A percentile compares a stretch with the other conserved stretches of the same genome.
phyloP scores from a whole-genome alignment of 2,888 invertebrate genomes.

The Strigamia crassipes region DNA sequence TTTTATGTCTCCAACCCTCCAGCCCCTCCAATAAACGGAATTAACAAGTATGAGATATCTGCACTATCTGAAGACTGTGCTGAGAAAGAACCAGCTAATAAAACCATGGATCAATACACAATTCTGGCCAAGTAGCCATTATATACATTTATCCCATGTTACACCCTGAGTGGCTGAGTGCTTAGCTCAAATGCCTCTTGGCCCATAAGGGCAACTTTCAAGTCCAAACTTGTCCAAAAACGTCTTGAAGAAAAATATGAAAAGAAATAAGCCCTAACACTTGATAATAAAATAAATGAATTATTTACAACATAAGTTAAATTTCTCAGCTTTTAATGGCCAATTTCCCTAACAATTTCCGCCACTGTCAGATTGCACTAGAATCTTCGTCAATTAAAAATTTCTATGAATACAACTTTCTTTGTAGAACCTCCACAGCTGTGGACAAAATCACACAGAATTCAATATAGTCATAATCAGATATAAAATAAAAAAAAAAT shows the following conservation, averaged over 20 bases:
- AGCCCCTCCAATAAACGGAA: no score
- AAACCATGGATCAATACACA: neutral
- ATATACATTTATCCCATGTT: neutral
- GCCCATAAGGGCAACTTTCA: neutral
- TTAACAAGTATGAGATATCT: no score
- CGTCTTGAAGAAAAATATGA: neutral
- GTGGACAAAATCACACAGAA: no score
- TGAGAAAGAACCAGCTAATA: neutral
- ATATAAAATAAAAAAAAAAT: no score
- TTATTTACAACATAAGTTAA: no score
- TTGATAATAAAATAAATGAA: no score
- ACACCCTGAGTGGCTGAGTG: neutral
- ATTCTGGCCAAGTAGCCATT: neutral
- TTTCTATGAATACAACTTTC: no score
- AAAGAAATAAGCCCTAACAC: neutral
- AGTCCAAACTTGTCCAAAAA: neutral
- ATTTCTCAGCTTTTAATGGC: neutral
- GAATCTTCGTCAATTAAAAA: neutral
- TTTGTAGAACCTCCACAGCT: no score
- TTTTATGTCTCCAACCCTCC: no score
- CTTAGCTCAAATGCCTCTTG: neutral
- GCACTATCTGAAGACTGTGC: neutral
- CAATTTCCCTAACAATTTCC: neutral
- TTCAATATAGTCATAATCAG: no score
- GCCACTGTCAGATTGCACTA: neutral